Conservation (phyloP, 2,113 vertebrate genomes). For the Corythaeola cristata region DNA sequence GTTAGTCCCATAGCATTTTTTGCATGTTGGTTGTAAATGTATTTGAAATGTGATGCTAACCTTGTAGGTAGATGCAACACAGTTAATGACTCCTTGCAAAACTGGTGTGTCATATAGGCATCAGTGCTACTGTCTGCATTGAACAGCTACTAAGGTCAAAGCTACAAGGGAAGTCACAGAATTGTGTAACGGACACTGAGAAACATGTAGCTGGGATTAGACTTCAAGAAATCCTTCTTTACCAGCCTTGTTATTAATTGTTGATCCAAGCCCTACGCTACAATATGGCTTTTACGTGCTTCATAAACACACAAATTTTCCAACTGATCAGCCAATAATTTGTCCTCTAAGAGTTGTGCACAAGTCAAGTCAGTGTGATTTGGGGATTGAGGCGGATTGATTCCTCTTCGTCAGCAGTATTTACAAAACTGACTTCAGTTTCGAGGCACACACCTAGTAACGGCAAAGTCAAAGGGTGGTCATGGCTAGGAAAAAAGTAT, state of each 20-base stretch:
- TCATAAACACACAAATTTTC: neutral
- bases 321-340: conserved; percentile 14
- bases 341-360: neutral
- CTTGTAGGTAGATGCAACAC: neutral
- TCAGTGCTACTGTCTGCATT: neutral
- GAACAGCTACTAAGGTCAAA: neutral
- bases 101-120: neutral
- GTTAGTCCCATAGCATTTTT: neutral
- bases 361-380: neutral
- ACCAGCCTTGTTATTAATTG: neutral
- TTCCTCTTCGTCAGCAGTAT: conserved; percentile 25
- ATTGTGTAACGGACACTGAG: neutral
- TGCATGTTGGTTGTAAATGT: neutral
- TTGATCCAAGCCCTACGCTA: neutral
- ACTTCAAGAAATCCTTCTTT: neutral
- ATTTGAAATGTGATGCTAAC: neutral
- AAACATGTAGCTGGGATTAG: neutral
- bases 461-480: neutral
- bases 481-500: neutral
- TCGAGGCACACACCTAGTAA: conserved; percentile 50
- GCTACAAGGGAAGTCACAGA: neutral
- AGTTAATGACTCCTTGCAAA: neutral
- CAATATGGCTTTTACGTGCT: neutral
- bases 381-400: neutral
- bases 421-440: conserved; percentile 42